phyloP scores from a whole-genome alignment of 1,140 invertebrate species.

The Antheraea mylitta region DNA sequence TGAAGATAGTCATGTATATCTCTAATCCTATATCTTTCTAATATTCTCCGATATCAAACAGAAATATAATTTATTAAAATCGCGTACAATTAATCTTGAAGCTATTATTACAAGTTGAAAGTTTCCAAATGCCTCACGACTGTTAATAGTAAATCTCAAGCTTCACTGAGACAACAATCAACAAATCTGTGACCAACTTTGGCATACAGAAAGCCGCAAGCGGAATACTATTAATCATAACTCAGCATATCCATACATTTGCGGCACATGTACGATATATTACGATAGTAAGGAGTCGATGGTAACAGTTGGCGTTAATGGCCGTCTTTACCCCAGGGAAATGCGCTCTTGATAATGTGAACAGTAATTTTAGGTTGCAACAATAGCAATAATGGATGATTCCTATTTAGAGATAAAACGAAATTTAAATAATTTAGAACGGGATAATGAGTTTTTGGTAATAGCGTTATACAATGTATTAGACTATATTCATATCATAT shows the following conservation, averaged over 20 bases:
- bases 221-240: constrained; percentile 31
- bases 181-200: constrained; percentile 21
- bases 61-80: too few relatives aligned
- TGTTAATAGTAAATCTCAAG: neutral
- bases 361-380: constrained; percentile 45
- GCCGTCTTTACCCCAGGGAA: constrained; percentile 35
- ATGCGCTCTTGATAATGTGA: constrained; percentile 42
- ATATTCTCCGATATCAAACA: too few relatives aligned
- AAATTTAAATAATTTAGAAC: constrained; percentile 25
- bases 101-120: neutral
- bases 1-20: too few relatives aligned
- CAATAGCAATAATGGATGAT: constrained; percentile 31
- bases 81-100: too few relatives aligned
- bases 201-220: constrained; percentile 25
- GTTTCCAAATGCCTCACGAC: neutral
- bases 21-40: too few relatives aligned
- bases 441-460: constrained; percentile 5
- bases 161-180: neutral
- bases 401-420: constrained; percentile 21
- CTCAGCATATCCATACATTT: constrained; percentile 26
- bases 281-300: constrained; percentile 31
- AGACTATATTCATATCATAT: neutral
- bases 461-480: neutral
- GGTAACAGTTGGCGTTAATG: constrained; percentile 37
- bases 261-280: constrained; percentile 28